Evolutionary conservation across 35 echinoderm and acorn worm genomes (phyloP).

Genomic region (Heliocidaris erythrogramma): DNA sequence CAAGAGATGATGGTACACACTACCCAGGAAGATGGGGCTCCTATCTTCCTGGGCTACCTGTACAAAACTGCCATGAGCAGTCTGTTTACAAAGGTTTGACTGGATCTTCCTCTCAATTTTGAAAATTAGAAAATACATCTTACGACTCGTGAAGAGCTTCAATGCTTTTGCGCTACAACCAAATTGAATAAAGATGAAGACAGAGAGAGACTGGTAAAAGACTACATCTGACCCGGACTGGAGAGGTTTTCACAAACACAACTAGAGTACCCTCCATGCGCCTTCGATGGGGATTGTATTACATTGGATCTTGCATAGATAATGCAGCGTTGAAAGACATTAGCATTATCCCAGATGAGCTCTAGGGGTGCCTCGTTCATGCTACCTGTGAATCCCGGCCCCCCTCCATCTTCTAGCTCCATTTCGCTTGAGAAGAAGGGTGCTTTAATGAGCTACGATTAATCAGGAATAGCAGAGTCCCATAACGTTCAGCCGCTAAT

Average conservation of each 20-base stretch:
- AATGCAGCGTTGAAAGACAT: conserved; percentile 3
- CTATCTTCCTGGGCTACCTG: no score
- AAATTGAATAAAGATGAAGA: no score
- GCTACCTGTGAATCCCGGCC: not conserved
- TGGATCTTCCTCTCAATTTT: no score
- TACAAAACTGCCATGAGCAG: no score
- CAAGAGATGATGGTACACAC: no score
- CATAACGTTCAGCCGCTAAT: not conserved
- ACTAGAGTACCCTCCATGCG: not conserved
- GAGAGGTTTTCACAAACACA: not conserved
- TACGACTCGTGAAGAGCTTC: no score
- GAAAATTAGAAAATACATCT: no score
- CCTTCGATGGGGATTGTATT: not conserved
- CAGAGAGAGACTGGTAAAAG: not conserved
- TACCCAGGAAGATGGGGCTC: no score
- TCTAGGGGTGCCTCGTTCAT: not conserved
- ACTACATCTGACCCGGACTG: not conserved
- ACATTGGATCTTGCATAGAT: conserved; percentile 10
- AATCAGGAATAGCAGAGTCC: not conserved
- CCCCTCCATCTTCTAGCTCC: not conserved
- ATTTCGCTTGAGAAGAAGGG: not conserved
- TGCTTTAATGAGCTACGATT: not conserved
- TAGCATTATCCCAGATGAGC: not conserved
- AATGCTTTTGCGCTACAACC: no score
- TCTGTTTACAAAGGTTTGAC: no score